phyloP scores from a whole-genome alignment of 2,797 vertebrate species.

The Lepilemur septentrionalis region DNA sequence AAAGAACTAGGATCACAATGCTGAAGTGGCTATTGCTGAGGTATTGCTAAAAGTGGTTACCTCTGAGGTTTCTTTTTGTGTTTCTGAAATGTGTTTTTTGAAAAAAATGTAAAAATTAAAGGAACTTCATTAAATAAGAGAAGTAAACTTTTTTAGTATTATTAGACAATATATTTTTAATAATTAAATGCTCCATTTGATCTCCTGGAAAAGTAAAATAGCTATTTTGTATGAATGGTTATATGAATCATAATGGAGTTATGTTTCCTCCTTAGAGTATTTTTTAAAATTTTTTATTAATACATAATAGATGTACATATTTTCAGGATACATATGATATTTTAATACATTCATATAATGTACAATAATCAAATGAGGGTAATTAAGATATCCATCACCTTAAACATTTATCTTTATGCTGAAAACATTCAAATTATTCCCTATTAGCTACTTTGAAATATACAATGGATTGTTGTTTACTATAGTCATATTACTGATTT shows the following conservation, averaged over 20 bases:
- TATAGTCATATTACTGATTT: background rate
- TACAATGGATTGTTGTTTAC: background rate
- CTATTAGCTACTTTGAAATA: background rate
- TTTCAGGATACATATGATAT: background rate
- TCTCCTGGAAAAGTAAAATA: background rate
- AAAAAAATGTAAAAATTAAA: background rate
- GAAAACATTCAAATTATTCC: background rate
- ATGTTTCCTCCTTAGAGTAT: background rate
- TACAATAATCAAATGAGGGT: background rate
- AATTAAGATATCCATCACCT: background rate
- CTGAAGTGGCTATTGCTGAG: background rate
- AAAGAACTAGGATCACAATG: background rate
- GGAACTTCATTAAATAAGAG: background rate
- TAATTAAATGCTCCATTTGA: background rate
- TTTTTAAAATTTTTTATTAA: background rate
- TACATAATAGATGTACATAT: background rate
- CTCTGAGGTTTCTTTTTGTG: background rate
- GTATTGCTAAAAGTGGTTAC: background rate
- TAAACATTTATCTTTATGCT: background rate
- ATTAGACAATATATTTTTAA: background rate
- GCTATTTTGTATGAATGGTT: background rate
- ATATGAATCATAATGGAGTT: background rate
- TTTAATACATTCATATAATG: background rate
- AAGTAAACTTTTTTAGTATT: background rate
- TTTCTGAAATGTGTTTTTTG: background rate